Percentiles rank a stretch among this genome's conserved stretches.
These are phyloP conservation scores for Trichogramma pretiosum DNA, from an alignment of 1,140 invertebrate genomes.

Conservation along the genomic window DNA sequence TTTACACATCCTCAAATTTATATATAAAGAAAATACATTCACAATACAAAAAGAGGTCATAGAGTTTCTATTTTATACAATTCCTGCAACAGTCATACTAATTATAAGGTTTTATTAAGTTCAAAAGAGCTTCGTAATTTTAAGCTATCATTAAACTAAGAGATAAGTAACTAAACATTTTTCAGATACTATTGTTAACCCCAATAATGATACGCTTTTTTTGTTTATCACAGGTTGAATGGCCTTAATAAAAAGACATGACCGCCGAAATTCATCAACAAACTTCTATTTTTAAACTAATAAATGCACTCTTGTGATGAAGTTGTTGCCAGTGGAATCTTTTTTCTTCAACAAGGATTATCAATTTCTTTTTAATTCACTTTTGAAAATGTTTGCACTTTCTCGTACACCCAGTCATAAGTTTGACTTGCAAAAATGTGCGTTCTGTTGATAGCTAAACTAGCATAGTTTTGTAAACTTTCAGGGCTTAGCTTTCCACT, in stretches of 20 bases:
- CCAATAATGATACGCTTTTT: constrained; percentile 21
- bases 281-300: constrained; percentile 28
- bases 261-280: constrained; percentile 28
- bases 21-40: constrained; percentile 18
- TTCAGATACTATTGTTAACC: constrained; percentile 24
- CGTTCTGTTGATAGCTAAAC: constrained; percentile 56
- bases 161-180: constrained; percentile 15
- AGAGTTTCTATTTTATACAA: constrained; percentile 17
- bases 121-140: constrained; percentile 11
- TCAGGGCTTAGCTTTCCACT: constrained; percentile 68
- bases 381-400: constrained; percentile 60
- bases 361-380: constrained; percentile 42
- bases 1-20: constrained; percentile 17
- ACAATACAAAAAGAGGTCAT: constrained; percentile 16
- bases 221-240: constrained; percentile 43
- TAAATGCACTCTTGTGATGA: constrained; percentile 32
- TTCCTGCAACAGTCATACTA: constrained; percentile 16
- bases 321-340: constrained; percentile 19
- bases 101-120: constrained; percentile 9
- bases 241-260: constrained; percentile 32
- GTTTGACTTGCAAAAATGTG: constrained; percentile 53
- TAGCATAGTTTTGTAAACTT: constrained; percentile 57
- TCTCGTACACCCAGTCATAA: constrained; percentile 65
- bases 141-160: constrained; percentile 6
- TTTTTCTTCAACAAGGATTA: background rate